phyloP scores from a whole-genome alignment of 2,888 invertebrate genomes.

The Epinotia demarniana region DNA sequence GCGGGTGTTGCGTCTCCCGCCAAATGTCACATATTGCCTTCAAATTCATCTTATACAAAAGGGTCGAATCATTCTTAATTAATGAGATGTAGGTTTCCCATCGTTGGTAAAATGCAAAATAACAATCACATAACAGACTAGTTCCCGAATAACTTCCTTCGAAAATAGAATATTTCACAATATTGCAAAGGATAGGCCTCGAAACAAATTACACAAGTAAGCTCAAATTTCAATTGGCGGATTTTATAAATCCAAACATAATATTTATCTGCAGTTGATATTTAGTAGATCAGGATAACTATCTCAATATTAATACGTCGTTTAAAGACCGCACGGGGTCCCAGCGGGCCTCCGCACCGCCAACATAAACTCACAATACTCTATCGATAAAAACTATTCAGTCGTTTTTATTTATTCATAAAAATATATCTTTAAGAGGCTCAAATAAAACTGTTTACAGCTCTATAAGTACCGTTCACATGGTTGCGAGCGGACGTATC shows the following conservation, averaged over 20 bases:
- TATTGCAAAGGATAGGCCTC: conserved; percentile 80
- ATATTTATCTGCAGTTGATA: conserved; percentile 65
- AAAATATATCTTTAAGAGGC: conserved; percentile 84
- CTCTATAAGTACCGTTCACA: conserved; percentile 66
- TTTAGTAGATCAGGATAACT: conserved; percentile 75
- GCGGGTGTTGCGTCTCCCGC: conserved; percentile 65
- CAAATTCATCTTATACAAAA: conserved; percentile 66
- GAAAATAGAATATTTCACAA: conserved; percentile 70
- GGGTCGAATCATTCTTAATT: conserved; percentile 78
- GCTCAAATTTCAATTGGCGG: conserved; percentile 73
- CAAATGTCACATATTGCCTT: conserved; percentile 77
- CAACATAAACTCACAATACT: conserved; percentile 81
- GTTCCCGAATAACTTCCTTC: conserved; percentile 77
- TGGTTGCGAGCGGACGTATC: conserved; percentile 65
- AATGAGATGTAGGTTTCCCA: conserved; percentile 80
- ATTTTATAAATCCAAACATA: conserved; percentile 80
- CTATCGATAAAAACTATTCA: conserved; percentile 84
- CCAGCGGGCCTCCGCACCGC: conserved; percentile 63
- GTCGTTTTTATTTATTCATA: conserved; percentile 84
- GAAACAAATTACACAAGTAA: conserved; percentile 77
- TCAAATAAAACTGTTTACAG: conserved; percentile 79
- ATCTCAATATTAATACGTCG: conserved; percentile 80
- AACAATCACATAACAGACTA: conserved; percentile 84
- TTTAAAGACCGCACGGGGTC: conserved; percentile 78
- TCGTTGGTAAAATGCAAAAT: conserved; percentile 81